Evolutionary conservation across 1,140 invertebrate species (phyloP), one percentile per base, ranked within the genome.

Genomic region (Penaeus japonicus): DNA sequence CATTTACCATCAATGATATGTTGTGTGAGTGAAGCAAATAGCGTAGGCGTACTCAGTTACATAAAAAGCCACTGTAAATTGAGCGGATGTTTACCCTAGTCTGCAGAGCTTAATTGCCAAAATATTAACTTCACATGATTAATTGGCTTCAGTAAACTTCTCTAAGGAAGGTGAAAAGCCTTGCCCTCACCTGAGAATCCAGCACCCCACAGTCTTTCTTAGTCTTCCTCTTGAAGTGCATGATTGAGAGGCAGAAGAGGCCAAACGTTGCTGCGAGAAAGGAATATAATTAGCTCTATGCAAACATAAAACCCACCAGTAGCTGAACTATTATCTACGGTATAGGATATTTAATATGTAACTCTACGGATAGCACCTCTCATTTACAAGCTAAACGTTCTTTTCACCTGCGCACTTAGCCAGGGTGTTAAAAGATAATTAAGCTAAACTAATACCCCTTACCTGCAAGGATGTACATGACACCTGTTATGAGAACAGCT

Each of bases 401-500:
- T n/a, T n/a, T n/a, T n/a, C n/a, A n/a, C n/a, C n/a, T n/a, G n/a
- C n/a, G n/a, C 10, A 47, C 10, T 47, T 47, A 12, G 47, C 47
- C 3, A 47, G 1, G 47, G 47, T 47, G 15, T 7, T 10, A 47
- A 47, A 47, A 47, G 15, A 15, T 7, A 47, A 7, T 47, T 0
- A 30, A 62, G 24, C n/a, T 27, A 59, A 18, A 39, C 24, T 2
- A 35, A 22, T 3, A 18, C 18, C 5, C 91, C 91, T 94, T 93
- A 97, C 96, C 96, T 93, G 97, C 96, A 90, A 98, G 92, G 30
- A 97, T 93, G 93, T 97, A 97, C 96, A 98, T 97, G 39, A 98
- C 96, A 27, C 97, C 97, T 0, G 97, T 98, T 4, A 98, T 95
- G 17, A 98, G 94, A 7, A 97, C 96, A 2, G 96, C 97, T 90